Evolutionary conservation across 2,113 vertebrate species (phyloP).

Genomic region (Pachycephala philippinensis): DNA sequence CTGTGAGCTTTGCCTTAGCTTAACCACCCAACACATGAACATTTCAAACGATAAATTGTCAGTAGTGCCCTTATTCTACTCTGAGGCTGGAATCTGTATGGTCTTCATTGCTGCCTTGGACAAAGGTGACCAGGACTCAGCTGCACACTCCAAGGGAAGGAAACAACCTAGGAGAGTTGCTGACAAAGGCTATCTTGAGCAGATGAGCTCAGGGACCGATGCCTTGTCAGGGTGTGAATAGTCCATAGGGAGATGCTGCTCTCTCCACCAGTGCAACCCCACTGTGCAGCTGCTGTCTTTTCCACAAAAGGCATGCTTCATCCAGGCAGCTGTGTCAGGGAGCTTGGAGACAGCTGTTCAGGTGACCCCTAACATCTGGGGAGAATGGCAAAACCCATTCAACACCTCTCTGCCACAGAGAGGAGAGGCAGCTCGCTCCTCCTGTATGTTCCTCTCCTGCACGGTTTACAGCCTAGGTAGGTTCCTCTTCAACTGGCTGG

Average conservation of each 20-base stretch:
- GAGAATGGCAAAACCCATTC: neutral
- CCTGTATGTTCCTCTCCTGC: neutral
- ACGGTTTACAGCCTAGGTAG: neutral
- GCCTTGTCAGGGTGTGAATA: neutral
- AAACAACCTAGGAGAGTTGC: neutral
- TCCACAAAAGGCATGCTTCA: neutral
- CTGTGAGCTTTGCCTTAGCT: neutral
- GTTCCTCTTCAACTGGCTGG: neutral
- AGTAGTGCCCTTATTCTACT: neutral
- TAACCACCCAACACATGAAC: neutral
- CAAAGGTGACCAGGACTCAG: neutral
- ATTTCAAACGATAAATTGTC: neutral
- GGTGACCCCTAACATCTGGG: neutral
- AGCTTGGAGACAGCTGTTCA: neutral
- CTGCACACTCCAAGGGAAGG: neutral
- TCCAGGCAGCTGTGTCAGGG: neutral
- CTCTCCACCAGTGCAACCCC: rapidly evolving
- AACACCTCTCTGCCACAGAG: neutral
- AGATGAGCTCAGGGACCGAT: neutral
- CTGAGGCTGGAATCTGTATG: neutral
- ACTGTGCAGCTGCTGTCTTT: neutral
- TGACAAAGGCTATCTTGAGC: neutral
- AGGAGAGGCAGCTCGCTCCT: neutral
- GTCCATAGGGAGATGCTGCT: neutral
- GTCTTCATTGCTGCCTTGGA: neutral